These are phyloP conservation scores for Choristoneura rosaceana DNA, from an alignment of 2,888 invertebrate species.

Conservation along the genomic window DNA sequence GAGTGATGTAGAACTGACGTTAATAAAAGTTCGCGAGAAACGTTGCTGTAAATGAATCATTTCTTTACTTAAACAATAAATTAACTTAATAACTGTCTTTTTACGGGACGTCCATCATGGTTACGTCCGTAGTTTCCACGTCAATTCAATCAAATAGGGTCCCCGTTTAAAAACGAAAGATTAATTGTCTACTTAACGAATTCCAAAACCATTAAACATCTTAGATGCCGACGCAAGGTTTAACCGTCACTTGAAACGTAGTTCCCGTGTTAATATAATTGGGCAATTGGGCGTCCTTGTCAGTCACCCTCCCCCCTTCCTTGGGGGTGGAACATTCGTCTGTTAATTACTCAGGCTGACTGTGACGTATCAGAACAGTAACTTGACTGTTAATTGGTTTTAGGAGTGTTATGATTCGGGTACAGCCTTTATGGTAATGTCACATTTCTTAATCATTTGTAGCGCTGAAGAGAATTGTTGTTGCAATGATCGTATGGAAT, in stretches of 20 bases:
- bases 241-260: conserved; percentile 3
- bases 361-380: conserved; percentile 14
- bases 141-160: no score
- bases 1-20: no score
- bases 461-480: not conserved
- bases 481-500: not conserved
- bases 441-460: not conserved
- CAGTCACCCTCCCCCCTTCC: not conserved
- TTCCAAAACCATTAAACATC: not conserved
- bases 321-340: conserved; percentile 1
- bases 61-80: no score
- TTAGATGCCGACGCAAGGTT: not conserved
- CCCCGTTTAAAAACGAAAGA: no score
- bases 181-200: not conserved
- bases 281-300: conserved; percentile 17
- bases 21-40: no score
- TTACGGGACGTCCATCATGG: no score
- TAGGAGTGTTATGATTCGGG: conserved; percentile 7
- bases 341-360: conserved; percentile 20
- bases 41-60: no score
- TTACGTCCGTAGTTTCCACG: no score
- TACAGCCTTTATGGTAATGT: not conserved
- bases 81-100: no score
- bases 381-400: conserved; percentile 20
- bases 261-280: conserved; percentile 13